Base-by-base conservation (phyloP, 2,797 vertebrate species). In the Parambassis ranga region DNA sequence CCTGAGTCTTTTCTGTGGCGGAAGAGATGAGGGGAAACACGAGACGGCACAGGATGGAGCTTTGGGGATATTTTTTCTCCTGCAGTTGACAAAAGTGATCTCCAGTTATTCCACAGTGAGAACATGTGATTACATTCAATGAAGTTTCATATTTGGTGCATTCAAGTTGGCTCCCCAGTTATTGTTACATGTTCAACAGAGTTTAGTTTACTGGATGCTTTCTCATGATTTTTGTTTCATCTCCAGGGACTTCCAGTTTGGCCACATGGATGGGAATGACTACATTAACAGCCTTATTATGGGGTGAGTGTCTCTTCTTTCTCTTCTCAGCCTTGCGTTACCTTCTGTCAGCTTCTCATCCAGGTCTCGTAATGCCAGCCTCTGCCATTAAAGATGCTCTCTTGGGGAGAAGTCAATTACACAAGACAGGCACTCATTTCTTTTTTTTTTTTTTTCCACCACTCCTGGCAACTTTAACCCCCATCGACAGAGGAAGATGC, bases 261-360 rank as follows among this genome's bases (percentile, higher is more conserved):
- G 98, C 75, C 95, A 98, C 80, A 97, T 98, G 94, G 95, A 98
- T 37, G 98, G 98, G 66, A 98, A 92, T 47, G 96, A 98, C 81
- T 98, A 98, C 82, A 98, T 99, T 81, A 99, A 98, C 87, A 95
- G 94, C 79, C 93, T 99, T 74, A 92, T 98, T 79, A 98, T 99
- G 98, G 95, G 97, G 97, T 99, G 91, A 96, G 97, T 95, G 76
- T 59, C 52, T 71, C 56, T 24, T 48, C 19, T 27, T 39, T 65
- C 37, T 71, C 38, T 30, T 37, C 62, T 65, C 58, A 46, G 47
- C 79, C 63, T 77, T 59, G 22, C 37, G 57, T 78, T 75, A 67
- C 75, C 71, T 69, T 35, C 80, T 59, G 75, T 59, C 79, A 65
- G 74, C 75, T 69, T 32, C 77, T 65, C 67, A 72, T 63, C 50